A percentile compares a stretch with the other conserved stretches of the same genome.
Conservation (phyloP, 2,113 vertebrate species). For the Phylloscopus whistleri region DNA sequence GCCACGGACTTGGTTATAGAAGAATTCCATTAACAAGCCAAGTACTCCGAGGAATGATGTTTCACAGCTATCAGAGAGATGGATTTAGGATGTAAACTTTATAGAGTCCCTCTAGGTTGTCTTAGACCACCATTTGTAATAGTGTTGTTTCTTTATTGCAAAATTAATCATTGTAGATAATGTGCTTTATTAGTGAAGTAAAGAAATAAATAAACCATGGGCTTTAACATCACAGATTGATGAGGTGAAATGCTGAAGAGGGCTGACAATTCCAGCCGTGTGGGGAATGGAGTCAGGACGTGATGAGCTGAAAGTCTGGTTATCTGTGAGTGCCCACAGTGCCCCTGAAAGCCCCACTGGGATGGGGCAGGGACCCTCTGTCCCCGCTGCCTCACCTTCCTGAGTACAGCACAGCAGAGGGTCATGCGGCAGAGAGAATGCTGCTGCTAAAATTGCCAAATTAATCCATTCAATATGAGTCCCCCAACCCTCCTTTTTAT, state of each 20-base stretch:
- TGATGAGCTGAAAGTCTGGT: not conserved
- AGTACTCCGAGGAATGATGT: not conserved
- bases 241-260: not conserved
- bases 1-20: not conserved
- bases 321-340: not conserved
- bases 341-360: fast-evolving
- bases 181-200: constrained; percentile 38
- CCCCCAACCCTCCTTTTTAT: not conserved
- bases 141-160: constrained; percentile 39
- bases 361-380: not conserved
- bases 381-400: not conserved
- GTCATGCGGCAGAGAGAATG: not conserved
- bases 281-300: not conserved
- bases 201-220: constrained; percentile 23
- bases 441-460: not conserved
- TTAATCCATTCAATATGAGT: too few relatives aligned
- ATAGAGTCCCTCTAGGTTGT: not conserved
- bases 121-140: constrained; percentile 25
- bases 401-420: fast-evolving
- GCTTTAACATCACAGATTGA: not conserved
- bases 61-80: not conserved
- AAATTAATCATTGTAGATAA: constrained; percentile 46
- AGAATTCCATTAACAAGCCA: not conserved
- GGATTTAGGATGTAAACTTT: not conserved
- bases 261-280: not conserved